These are phyloP conservation scores for Kuschelorhynchus macadamiae DNA, from an alignment of 2,888 invertebrate species.

Conservation along the genomic window DNA sequence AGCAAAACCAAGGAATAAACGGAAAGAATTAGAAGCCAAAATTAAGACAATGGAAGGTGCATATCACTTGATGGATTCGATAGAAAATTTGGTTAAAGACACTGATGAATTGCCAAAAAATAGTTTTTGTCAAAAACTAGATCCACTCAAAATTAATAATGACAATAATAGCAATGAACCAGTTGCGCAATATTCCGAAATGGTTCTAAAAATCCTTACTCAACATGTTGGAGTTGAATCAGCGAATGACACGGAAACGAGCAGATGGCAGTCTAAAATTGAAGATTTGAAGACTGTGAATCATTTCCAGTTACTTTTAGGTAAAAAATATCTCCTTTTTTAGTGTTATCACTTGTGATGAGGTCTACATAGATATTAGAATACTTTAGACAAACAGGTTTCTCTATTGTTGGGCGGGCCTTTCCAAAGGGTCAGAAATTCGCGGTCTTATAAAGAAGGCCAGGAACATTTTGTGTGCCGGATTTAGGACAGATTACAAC, in stretches of 20 bases:
- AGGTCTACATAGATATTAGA: no score
- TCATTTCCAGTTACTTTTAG: conserved; percentile 28
- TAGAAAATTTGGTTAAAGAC: conserved; percentile 58
- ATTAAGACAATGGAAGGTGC: conserved; percentile 58
- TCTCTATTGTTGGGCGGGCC: no score
- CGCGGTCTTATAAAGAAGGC: no score
- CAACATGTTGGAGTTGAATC: conserved; percentile 32
- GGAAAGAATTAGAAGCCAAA: conserved; percentile 52
- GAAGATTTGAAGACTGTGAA: conserved; percentile 55
- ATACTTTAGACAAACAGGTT: no score
- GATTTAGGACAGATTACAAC: no score
- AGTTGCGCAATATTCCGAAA: conserved; percentile 36
- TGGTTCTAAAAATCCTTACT: conserved; percentile 44
- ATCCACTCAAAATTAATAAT: neutral
- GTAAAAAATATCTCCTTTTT: conserved; percentile 9
- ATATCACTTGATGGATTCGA: conserved; percentile 60
- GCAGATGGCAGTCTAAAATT: conserved; percentile 56
- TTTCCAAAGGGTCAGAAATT: no score
- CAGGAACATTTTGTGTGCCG: no score
- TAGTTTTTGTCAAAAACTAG: conserved; percentile 7
- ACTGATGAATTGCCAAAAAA: conserved; percentile 43
- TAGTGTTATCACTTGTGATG: neutral
- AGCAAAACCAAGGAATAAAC: conserved; percentile 47
- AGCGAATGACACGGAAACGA: conserved; percentile 35
- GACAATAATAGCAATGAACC: neutral